These are phyloP conservation scores for Eueremaeus valkanovi DNA, from an alignment of 2,888 invertebrate genomes.

Conservation along the genomic window DNA sequence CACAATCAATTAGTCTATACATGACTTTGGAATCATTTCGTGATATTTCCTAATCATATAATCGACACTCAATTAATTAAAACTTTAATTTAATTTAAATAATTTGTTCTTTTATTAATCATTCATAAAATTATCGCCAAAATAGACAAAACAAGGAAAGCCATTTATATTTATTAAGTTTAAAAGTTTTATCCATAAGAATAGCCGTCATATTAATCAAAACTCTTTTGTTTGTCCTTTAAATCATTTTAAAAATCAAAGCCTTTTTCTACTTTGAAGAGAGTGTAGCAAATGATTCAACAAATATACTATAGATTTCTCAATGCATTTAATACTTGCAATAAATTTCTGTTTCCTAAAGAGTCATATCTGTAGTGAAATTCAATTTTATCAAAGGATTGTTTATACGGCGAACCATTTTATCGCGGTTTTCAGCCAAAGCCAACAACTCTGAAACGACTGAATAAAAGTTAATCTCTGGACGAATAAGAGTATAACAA, in stretches of 20 bases:
- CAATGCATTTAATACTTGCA: not conserved
- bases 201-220: no score
- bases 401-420: not conserved
- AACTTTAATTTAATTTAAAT: not conserved
- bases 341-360: not conserved
- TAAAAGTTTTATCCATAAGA: no score
- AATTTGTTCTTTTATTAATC: no score
- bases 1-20: not conserved
- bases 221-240: not conserved
- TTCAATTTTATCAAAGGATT: conserved; percentile 22
- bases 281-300: no score
- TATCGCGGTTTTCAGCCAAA: conserved; percentile 33
- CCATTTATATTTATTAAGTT: no score
- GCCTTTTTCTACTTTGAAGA: no score
- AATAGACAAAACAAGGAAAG: no score
- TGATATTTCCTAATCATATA: no score
- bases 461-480: conserved; percentile 20
- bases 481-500: conserved; percentile 2
- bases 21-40: no score
- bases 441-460: not conserved
- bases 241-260: no score
- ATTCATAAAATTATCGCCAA: no score
- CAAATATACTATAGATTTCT: not conserved
- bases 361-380: not conserved
- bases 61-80: not conserved